Conservation (phyloP, 2,888 invertebrate species). For the Branchipolynoe longqiensis region DNA sequence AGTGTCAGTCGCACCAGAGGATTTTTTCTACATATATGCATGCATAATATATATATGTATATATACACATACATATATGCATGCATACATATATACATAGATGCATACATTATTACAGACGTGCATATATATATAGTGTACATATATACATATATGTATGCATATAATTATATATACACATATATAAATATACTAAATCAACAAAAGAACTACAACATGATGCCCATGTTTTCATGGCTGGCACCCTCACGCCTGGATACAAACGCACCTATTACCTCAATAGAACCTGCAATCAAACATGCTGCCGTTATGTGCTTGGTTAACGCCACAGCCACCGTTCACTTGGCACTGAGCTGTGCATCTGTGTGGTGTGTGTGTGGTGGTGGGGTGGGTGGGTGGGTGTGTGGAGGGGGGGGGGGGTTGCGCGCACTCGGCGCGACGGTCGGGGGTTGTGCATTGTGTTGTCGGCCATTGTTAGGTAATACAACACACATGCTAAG, state of each 20-base stretch:
- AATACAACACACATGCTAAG: slow-evolving; percentile 5
- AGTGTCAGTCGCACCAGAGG: too few relatives aligned
- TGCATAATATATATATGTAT: not conserved
- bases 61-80: not conserved
- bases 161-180: not conserved
- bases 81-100: not conserved
- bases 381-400: not conserved
- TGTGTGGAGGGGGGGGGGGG: not conserved
- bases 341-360: too few relatives aligned
- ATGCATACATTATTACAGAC: not conserved
- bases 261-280: not conserved
- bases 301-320: not conserved
- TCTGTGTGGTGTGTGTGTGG: too few relatives aligned
- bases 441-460: slow-evolving; percentile 3
- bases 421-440: not conserved
- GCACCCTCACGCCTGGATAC: too few relatives aligned
- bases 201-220: not conserved
- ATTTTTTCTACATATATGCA: too few relatives aligned
- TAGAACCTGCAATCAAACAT: slow-evolving; percentile 1
- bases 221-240: not conserved
- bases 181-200: not conserved
- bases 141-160: too few relatives aligned
- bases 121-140: too few relatives aligned
- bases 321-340: too few relatives aligned
- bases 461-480: slow-evolving; percentile 30